These are phyloP conservation scores for Tenualosa thibaudeaui DNA, from an alignment of 2,797 vertebrate species.

Conservation along the genomic window DNA sequence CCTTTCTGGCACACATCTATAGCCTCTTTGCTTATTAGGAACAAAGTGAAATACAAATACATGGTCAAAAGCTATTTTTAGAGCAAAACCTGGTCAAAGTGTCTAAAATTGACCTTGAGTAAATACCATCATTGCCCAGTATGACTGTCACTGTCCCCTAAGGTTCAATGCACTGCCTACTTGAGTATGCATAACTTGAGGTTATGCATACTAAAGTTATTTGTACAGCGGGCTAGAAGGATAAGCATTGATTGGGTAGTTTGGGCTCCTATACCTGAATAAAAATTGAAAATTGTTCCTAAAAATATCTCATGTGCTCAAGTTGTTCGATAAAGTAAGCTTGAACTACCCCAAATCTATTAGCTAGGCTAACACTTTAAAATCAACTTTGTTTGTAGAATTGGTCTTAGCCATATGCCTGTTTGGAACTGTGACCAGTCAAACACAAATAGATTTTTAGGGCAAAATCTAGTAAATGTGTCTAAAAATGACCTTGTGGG, in stretches of 20 bases:
- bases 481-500: slow-evolving; percentile 61
- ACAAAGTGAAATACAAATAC: neutral
- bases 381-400: too few relatives aligned
- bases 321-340: too few relatives aligned
- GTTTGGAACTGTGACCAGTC: neutral
- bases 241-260: too few relatives aligned
- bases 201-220: neutral
- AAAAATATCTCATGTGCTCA: too few relatives aligned
- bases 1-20: too few relatives aligned
- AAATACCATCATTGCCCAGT: slow-evolving; percentile 42
- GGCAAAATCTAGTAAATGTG: slow-evolving; percentile 28
- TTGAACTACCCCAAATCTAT: too few relatives aligned
- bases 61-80: slow-evolving; percentile 60
- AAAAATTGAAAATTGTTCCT: too few relatives aligned
- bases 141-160: neutral
- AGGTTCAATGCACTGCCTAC: too few relatives aligned
- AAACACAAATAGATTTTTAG: slow-evolving; percentile 53
- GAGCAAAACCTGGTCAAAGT: slow-evolving; percentile 34
- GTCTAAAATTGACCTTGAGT: slow-evolving; percentile 62
- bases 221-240: too few relatives aligned
- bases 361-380: too few relatives aligned
- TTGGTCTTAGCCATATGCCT: neutral
- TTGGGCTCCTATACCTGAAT: too few relatives aligned
- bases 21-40: neutral
- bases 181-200: neutral